A percentile compares a stretch with the other conserved stretches of the same genome.
These are phyloP conservation scores for Nephrotoma guestfalica DNA, from an alignment of 2,888 invertebrate species.

Conservation along the genomic window DNA sequence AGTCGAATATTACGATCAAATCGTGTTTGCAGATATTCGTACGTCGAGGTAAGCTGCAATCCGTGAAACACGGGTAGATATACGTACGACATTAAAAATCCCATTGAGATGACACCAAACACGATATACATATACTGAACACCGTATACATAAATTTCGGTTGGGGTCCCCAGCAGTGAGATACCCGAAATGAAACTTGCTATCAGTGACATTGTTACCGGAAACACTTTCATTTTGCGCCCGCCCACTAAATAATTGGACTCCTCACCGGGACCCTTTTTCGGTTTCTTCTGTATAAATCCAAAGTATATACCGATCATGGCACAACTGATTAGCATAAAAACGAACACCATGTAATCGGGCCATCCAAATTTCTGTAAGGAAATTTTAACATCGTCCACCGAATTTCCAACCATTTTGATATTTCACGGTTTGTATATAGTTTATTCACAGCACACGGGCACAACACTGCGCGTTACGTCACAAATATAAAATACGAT, in stretches of 20 bases:
- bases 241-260: constrained; percentile 53
- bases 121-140: constrained; percentile 51
- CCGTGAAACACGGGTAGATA: constrained; percentile 58
- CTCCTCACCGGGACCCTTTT: constrained; percentile 28
- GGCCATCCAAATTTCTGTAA: constrained; percentile 53
- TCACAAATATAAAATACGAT: background rate
- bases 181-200: constrained; percentile 25
- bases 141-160: constrained; percentile 65
- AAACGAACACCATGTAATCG: constrained; percentile 64
- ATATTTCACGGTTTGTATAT: background rate
- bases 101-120: constrained; percentile 25
- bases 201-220: constrained; percentile 54
- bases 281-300: constrained; percentile 42
- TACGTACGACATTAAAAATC: constrained; percentile 42
- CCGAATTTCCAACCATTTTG: constrained; percentile 17
- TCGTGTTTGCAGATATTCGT: constrained; percentile 55
- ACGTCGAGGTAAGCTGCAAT: constrained; percentile 54
- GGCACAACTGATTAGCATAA: constrained; percentile 63
- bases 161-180: constrained; percentile 48
- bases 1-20: constrained; percentile 49
- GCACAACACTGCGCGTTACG: background rate
- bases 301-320: constrained; percentile 73
- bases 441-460: background rate
- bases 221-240: constrained; percentile 49
- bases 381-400: constrained; percentile 29